Base-by-base conservation (phyloP, 2,888 invertebrate genomes). In the Creontiades dilutus region DNA sequence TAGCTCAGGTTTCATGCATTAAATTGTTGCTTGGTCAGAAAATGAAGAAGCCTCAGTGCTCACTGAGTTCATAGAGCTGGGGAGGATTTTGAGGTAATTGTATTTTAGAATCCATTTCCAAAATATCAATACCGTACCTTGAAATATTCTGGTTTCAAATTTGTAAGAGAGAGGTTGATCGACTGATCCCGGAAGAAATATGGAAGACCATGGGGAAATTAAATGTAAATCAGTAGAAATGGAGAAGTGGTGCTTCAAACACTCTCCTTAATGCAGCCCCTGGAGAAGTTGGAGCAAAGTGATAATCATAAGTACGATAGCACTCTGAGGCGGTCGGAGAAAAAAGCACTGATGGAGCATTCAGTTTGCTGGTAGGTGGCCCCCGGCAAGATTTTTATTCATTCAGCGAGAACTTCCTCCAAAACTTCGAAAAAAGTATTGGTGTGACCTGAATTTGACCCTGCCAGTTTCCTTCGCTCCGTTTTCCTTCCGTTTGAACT, bases 371-470 rank as follows among this genome's bases (percentile, higher is more conserved):
- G 84, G 55, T 84, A 55, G 57, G 61, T 61, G 78, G 78, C 55
- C 55, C 52, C 55, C 23, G 48, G 88, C 88, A 23, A 88, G 80
- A 78, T 88, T 88, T 88, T 88, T 88, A 88, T 88, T 88, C 88
- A 88, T 88, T 78, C 88, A 52, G 28, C 37, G n/a, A 47, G 19
- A 88, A 88, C 88, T 88, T 88, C 28, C 27, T 19, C 19, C 23
- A 19, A 68, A 88, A 88, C 78, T 88, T 88, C 55, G 78, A 48
- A 80, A 55, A 86, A 88, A 88, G 88, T 88, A 88, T 88, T 88
- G 88, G 88, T 88, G 88, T 78, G 88, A 88, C 88, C 88, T 88
- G 88, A 88, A 88, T 88, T 88, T 88, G 88, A 88, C 88, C 88
- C 78, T 37, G 61, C 37, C 16, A 5, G 37, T 57, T 27, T 57